phyloP scores from a whole-genome alignment of 2,888 invertebrate species.

The Lochmaea capreae region DNA sequence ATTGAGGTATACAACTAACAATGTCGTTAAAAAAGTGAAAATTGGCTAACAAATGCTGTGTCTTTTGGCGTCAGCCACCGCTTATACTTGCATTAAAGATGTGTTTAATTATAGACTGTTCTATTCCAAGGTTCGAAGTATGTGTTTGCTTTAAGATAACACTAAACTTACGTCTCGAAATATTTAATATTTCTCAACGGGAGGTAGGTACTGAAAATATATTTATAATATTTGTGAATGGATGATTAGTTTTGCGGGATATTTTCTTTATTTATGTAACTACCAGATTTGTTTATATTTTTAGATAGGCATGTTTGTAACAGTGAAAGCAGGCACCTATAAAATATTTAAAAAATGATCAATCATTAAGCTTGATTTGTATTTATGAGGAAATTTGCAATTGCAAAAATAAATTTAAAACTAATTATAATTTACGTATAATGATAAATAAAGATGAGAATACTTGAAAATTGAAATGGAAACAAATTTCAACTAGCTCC shows the following conservation, averaged over 20 bases:
- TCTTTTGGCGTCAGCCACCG: conserved; percentile 21
- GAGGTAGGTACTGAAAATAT: conserved; percentile 10
- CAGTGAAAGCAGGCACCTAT: no score
- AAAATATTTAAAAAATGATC: no score
- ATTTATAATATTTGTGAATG: neutral
- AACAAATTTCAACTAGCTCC: no score
- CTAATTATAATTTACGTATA: no score
- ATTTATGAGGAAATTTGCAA: no score
- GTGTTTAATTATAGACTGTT: conserved; percentile 24
- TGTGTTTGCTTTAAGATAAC: conserved; percentile 16
- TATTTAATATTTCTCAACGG: conserved; percentile 22
- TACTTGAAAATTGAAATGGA: no score
- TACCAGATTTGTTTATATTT: neutral
- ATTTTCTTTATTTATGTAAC: conserved; percentile 3
- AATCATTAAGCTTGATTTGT: no score
- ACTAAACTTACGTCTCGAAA: conserved; percentile 17
- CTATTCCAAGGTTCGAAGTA: conserved; percentile 25
- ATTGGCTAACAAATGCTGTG: conserved; percentile 16
- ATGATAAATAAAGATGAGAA: no score
- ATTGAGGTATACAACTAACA: neutral
- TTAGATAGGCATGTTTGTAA: neutral
- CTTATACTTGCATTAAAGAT: conserved; percentile 14
- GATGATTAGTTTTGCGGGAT: neutral
- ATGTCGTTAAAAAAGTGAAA: neutral
- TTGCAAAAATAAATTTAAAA: no score